Base-by-base conservation (phyloP, 2,888 invertebrate species). In the Aquatica leii region DNA sequence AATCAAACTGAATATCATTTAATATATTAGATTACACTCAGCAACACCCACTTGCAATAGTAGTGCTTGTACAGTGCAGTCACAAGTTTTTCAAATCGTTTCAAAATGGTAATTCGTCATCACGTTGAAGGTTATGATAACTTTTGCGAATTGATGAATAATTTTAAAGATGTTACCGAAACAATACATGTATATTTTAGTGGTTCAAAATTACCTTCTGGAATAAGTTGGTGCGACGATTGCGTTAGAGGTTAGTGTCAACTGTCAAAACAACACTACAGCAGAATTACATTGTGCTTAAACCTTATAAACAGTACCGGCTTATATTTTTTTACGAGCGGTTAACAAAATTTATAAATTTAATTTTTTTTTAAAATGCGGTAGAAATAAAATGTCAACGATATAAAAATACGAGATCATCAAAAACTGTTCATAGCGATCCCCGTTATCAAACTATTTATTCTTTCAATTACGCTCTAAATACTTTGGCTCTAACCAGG, bases 221-320 rank as follows among this genome's bases (percentile, higher is more conserved):
- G 94, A 0, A 80, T 86, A 58, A 95, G 94, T 79, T 96, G 96
- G 96, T 96, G 96, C 76, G 88, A 90, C 0, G 96, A 96, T 79
- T 96, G 96, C 81, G 90, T 90, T 11, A 86, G 85, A 83, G 93
- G 94, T 94, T 82, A 79, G 71, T 24, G 41, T 24, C 24, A 24
- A 6, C 6, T 24, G 24, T 24, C 24, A 24, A 24, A 24, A 2
- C 4, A 4, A 24, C 24, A 24, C 24, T 24, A 24, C 6, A 24
- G 24, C 24, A 6, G 4, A 6, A 24, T 24, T 24, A 24, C 24
- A 52, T 34, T 14, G 52, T 58, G 48, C 54, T 14, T 64, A 37
- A 43, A 46, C 18, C 15, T 48, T 37, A 21, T 37, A 11, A 11
- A 37, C 24, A 40, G 24, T 24, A 24, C 24, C 24, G 40, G 40